Percentiles rank a stretch among this genome's conserved stretches.
These are phyloP conservation scores for Spatulosminthurus flaviceps DNA, from an alignment of 2,888 invertebrate genomes.

Conservation along the genomic window DNA sequence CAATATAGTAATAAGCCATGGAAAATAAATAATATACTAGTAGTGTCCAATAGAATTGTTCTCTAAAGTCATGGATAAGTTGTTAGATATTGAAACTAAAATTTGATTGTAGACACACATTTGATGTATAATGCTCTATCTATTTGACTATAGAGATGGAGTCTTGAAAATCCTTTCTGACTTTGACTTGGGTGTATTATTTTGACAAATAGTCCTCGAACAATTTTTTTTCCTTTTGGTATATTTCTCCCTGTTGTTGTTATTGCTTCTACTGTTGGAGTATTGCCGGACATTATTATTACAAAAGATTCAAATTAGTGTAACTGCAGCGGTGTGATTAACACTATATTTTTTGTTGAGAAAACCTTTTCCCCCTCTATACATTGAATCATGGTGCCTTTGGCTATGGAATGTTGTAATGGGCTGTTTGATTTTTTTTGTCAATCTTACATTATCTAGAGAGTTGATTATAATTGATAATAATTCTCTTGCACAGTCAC, in stretches of 20 bases:
- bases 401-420: slow-evolving; percentile 9
- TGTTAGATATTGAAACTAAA: not conserved
- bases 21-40: not conserved
- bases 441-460: too few relatives aligned
- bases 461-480: too few relatives aligned
- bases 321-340: not conserved
- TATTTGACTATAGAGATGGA: too few relatives aligned
- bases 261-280: too few relatives aligned
- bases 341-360: too few relatives aligned
- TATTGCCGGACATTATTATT: slow-evolving; percentile 5
- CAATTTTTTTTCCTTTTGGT: not conserved
- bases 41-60: not conserved
- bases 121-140: not conserved
- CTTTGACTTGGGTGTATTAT: not conserved
- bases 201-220: slow-evolving; percentile 14
- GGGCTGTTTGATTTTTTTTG: not conserved
- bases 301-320: slow-evolving; percentile 2
- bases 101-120: not conserved
- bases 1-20: not conserved
- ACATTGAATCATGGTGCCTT: not conserved
- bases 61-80: not conserved
- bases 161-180: too few relatives aligned
- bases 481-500: too few relatives aligned
- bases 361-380: too few relatives aligned
- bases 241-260: too few relatives aligned